Evolutionary conservation across 2,888 invertebrate species (phyloP).

Genomic region (Stegophylla sp.): DNA sequence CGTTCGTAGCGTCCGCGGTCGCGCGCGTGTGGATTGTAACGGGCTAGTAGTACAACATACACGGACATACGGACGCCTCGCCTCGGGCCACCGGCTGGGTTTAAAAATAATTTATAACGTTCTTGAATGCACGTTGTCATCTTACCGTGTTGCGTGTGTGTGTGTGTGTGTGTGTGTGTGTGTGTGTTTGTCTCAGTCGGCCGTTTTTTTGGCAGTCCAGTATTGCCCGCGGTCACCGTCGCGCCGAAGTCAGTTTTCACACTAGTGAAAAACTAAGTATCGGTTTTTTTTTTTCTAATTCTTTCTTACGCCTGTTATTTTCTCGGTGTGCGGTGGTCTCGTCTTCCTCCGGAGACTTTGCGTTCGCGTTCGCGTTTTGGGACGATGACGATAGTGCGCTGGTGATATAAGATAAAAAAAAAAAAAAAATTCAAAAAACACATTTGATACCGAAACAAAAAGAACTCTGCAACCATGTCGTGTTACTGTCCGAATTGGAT

Average conservation of each 20-base stretch:
- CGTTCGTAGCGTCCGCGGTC: no score
- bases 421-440: no score
- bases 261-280: neutral
- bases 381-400: constrained; percentile 43
- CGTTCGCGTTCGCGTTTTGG: neutral
- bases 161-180: no score
- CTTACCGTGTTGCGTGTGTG: constrained; percentile 23
- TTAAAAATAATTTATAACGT: constrained; percentile 57
- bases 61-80: neutral
- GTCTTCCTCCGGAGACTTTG: neutral
- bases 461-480: constrained; percentile 44
- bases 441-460: no score
- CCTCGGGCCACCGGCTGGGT: constrained; percentile 36
- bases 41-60: neutral
- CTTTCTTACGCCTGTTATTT: neutral
- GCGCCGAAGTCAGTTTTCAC: neutral
- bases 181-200: no score
- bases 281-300: neutral
- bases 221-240: neutral
- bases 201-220: constrained; percentile 48
- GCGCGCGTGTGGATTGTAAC: constrained; percentile 18
- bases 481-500: constrained; percentile 55
- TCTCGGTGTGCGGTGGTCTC: neutral
- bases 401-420: neutral
- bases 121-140: constrained; percentile 47